Evolutionary conservation across 92 coral and sea anemone species (phyloP).

Genomic region (Metridium senile): DNA sequence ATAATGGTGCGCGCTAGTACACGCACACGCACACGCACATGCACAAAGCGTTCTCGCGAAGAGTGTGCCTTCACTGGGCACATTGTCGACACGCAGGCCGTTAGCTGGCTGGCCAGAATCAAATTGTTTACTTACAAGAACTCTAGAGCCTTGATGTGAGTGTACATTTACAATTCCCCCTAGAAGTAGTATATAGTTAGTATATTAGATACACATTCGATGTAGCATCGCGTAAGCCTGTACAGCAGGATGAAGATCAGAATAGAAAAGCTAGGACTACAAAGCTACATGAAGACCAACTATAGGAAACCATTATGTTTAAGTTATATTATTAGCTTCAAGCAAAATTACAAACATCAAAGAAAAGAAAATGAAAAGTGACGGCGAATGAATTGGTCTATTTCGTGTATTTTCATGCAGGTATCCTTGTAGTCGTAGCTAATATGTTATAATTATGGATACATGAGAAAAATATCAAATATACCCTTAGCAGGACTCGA

Average conservation of each 20-base stretch:
- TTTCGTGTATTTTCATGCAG: no score
- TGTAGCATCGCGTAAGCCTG: background rate
- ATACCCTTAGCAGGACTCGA: no score
- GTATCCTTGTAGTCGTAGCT: no score
- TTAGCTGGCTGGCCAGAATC: constrained; percentile 8
- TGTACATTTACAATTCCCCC: background rate
- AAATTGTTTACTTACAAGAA: background rate
- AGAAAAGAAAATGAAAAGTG: no score
- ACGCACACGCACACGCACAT: background rate
- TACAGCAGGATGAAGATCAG: background rate
- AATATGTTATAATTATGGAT: no score
- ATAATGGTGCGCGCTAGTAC: background rate
- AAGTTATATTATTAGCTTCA: no score
- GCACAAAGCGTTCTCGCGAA: background rate
- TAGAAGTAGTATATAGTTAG: background rate
- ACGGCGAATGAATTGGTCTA: no score
- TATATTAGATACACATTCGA: background rate
- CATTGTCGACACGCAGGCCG: background rate
- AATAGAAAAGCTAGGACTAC: background rate
- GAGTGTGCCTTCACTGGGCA: background rate
- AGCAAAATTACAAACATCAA: no score
- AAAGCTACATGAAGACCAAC: background rate
- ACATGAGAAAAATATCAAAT: no score
- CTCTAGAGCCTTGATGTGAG: background rate
- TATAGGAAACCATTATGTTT: background rate